Evolutionary conservation across 2,888 invertebrate species (phyloP), one percentile per base, ranked within the genome.

Genomic region (Machimus rusticus): DNA sequence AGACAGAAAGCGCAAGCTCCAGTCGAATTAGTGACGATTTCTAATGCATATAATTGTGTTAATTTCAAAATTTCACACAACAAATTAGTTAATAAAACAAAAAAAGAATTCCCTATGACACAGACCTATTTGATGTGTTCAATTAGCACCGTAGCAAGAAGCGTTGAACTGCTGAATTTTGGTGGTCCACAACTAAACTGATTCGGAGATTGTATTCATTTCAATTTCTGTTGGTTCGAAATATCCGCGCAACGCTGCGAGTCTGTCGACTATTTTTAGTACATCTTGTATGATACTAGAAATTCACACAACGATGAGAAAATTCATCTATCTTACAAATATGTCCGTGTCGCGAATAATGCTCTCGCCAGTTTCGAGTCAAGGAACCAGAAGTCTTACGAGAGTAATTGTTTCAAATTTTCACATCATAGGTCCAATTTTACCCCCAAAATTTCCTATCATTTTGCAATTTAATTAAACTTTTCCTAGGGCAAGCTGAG

Each of bases 201-300:
- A 78, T 82, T 86, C 87, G 84, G 39, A 86, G 76, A 76, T 82
- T 77, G 85, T 87, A 46, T 79, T 78, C 46, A 86, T 79, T 86
- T 81, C 76, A 76, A 74, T 74, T 86, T 31, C 66, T 76, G 51
- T 46, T 66, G 37, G 23, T 74, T 84, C 84, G 34, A 86, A 85
- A 87, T 77, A 43, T 77, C 74, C 85, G 74, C 85, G 31, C 85
- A 85, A 46, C 46, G 74, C 46, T 51, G 43, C 43, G 85, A 74
- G 51, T 85, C 74, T 74, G 57, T 46, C 74, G 86, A 87, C 88
- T 88, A 88, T 88, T 88, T 88, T 88, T 88, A 88, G 88, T 87
- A 43, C 74, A 77, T 77, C 74, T 43, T 74, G 46, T 85, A 28
- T n/a, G 16, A 85, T 85, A 85, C 82, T 57, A 23, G 28, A 74